Percentiles rank a stretch among this genome's conserved stretches.
Evolutionary conservation across 2,113 vertebrate species (phyloP).

Genomic region (Actenoides hombroni): DNA sequence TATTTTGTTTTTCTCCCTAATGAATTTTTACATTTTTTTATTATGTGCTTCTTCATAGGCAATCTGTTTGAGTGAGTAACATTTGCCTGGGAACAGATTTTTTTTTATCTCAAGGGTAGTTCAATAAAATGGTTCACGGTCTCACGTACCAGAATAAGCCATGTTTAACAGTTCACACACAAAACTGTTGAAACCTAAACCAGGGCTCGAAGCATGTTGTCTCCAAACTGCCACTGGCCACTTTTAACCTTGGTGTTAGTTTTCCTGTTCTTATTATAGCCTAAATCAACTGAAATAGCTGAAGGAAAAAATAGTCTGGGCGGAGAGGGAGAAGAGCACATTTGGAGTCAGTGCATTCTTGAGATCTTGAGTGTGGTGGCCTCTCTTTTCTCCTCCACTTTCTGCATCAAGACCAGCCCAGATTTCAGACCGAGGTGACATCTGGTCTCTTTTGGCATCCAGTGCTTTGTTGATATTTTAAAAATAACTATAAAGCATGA

Average conservation of each 20-base stretch:
- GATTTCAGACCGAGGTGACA: accelerated
- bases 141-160: background rate
- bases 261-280: constrained; percentile 52
- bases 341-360: background rate
- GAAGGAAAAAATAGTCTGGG: background rate
- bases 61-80: background rate
- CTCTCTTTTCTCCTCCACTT: background rate
- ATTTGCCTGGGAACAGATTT: background rate
- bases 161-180: background rate
- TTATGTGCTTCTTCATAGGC: background rate
- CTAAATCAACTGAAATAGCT: constrained; percentile 15
- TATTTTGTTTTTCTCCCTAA: background rate
- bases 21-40: background rate
- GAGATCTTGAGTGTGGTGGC: background rate
- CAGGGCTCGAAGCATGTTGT: background rate
- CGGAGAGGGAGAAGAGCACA: background rate
- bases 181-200: background rate
- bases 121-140: background rate
- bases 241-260: constrained; percentile 15
- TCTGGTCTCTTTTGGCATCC: background rate
- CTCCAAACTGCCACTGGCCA: background rate
- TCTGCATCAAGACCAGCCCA: background rate
- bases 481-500: background rate
- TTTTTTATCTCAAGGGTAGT: background rate
- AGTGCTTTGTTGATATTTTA: background rate